Conservation (phyloP, 2,113 vertebrate genomes). For the Gnathochromis pfefferi region DNA sequence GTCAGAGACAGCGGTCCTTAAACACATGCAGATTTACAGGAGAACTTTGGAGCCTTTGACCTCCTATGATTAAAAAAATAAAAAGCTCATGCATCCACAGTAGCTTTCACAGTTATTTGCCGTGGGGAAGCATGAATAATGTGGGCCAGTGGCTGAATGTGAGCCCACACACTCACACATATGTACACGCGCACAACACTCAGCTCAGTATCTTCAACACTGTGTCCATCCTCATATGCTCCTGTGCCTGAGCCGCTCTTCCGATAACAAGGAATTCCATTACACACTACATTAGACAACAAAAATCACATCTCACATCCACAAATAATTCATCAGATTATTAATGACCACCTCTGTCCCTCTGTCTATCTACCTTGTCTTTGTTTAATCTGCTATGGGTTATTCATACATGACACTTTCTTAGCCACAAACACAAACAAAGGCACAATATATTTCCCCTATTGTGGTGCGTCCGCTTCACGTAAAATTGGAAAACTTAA, state of each 20-base stretch:
- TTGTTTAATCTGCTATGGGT: background rate
- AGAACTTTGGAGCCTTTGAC: slow-evolving; percentile 18
- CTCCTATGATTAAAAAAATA: background rate
- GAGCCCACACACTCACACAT: background rate
- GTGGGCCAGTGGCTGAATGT: slow-evolving; percentile 6
- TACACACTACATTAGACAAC: slow-evolving; percentile 61
- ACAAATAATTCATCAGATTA: slow-evolving; percentile 50
- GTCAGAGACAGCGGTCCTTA: background rate
- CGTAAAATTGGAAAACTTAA: background rate
- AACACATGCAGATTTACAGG: background rate
- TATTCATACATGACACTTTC: background rate
- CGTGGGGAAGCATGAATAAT: slow-evolving; percentile 4
- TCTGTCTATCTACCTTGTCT: background rate
- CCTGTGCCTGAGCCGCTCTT: slow-evolving; percentile 18
- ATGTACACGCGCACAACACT: background rate
- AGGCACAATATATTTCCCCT: background rate
- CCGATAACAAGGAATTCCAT: slow-evolving; percentile 53
- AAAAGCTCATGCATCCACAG: background rate
- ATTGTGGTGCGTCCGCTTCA: background rate
- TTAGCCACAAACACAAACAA: background rate
- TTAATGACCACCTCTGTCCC: background rate
- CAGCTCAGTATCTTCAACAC: background rate
- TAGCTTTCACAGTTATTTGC: background rate
- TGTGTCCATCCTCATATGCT: background rate
- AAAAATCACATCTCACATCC: slow-evolving; percentile 25